Percentiles rank a stretch among this genome's conserved stretches.
Evolutionary conservation across 2,113 vertebrate species (phyloP).

Genomic region (Campylomormyrus tamandua): DNA sequence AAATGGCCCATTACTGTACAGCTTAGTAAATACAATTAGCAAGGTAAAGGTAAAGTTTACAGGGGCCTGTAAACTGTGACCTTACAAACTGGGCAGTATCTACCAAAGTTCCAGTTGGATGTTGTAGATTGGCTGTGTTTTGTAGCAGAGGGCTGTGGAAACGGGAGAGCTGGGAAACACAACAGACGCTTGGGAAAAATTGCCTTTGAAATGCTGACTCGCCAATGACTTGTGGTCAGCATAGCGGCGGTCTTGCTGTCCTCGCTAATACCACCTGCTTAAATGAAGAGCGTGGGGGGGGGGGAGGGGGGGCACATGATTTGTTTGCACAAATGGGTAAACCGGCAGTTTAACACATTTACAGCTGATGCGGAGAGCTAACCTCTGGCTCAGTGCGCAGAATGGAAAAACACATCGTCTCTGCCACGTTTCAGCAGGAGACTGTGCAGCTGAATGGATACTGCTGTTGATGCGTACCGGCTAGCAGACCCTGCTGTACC

Average conservation of each 20-base stretch:
- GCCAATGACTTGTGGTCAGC: not conserved
- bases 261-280: not conserved
- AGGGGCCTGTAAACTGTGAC: not conserved
- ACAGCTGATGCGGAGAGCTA: slow-evolving; percentile 19
- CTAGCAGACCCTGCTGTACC: not conserved
- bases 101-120: not conserved
- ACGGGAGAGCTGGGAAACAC: not conserved
- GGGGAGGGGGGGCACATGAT: not conserved
- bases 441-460: not conserved
- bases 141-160: not conserved
- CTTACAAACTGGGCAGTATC: not conserved
- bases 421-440: not conserved
- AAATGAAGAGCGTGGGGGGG: not conserved
- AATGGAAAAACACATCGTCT: slow-evolving; percentile 18
- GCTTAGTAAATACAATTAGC: not conserved
- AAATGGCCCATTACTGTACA: not conserved
- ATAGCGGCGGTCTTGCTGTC: not conserved
- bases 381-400: slow-evolving; percentile 9
- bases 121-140: not conserved
- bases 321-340: slow-evolving; percentile 21
- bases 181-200: slow-evolving; percentile 9
- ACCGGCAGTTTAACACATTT: slow-evolving; percentile 17
- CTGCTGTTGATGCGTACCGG: not conserved
- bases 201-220: slow-evolving; percentile 3
- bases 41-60: not conserved